Base-by-base conservation (phyloP, 2,113 vertebrate genomes). In the Solea senegalensis region DNA sequence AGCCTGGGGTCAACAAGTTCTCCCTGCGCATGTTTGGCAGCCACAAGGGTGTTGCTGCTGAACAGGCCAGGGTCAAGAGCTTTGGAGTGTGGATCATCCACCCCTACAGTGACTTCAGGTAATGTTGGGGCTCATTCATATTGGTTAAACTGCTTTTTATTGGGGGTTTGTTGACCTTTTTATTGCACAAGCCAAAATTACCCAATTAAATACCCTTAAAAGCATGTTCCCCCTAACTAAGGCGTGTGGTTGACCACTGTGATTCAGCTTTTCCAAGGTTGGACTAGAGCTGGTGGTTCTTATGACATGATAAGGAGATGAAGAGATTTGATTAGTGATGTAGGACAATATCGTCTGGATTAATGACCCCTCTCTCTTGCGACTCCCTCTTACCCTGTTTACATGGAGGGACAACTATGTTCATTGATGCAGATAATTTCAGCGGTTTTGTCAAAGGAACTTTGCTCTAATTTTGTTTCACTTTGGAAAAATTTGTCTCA, bases 41-140 rank as follows among this genome's bases (percentile, higher is more conserved):
- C 85, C 96, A 98, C 80, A 96, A 96, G 87, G 97, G 96, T 27
- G 95, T 99, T 53, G 96, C 96, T 81, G 96, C 95, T 26, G 97
- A 99, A 83, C 97, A 99, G 90, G 95, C 95, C 84, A 93, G 97
- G 93, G 95, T 98, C 90, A 96, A 95, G 87, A 96, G 96, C 86
- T 96, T 96, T 85, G 96, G 96, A 76, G 95, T 97, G 87, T 99
- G 97, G 96, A 97, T 99, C 85, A 98, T 99, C 81, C 97, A 99
- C 88, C 97, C 97, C 0, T 98, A 98, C 93, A 99, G 97, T 78
- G 96, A 98, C 86, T 99, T 99, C 95, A 98, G 97, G 97, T 99
- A 95, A 94, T n/a, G 7, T 51, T 78, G 15, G 65, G 27, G 21
- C 21, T 21, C 21, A 21, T 21, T 21, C 21, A 21, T 21, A 21